Evolutionary conservation across 2,888 invertebrate genomes (phyloP).

Genomic region (Tryphoninae sp.): DNA sequence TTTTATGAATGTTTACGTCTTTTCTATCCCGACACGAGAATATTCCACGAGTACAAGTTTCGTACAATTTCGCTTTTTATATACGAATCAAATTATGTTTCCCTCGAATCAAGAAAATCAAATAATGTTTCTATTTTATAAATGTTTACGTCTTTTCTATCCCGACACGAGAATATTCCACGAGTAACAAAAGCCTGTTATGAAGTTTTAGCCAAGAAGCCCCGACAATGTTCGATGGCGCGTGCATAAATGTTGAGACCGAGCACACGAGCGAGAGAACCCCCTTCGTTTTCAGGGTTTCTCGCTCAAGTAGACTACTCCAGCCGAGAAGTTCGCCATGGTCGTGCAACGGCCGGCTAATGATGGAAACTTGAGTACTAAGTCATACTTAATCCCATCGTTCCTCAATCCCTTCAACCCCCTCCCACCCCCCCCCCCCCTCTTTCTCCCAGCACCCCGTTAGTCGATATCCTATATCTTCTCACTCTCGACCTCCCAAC

Average conservation of each 20-base stretch:
- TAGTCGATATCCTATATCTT: constrained; percentile 50
- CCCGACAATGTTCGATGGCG: constrained; percentile 72
- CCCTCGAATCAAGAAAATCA: not conserved
- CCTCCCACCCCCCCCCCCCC: not conserved
- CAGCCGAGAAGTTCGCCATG: constrained; percentile 56
- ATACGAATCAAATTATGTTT: constrained; percentile 22
- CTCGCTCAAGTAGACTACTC: constrained; percentile 24
- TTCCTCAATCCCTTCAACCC: constrained; percentile 58
- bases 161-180: constrained; percentile 45
- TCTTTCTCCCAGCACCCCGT: constrained; percentile 48
- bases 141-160: not conserved
- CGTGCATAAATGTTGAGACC: constrained; percentile 62
- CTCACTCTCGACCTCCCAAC: constrained; percentile 22
- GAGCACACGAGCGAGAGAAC: constrained; percentile 29
- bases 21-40: not conserved
- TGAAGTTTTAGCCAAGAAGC: constrained; percentile 66
- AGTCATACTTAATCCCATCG: constrained; percentile 78
- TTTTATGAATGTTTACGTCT: not conserved
- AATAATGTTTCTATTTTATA: too few relatives aligned
- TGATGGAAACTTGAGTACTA: constrained; percentile 79
- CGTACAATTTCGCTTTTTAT: too few relatives aligned
- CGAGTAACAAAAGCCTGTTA: constrained; percentile 38
- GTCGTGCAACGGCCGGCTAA: constrained; percentile 72
- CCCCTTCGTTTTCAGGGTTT: constrained; percentile 36
- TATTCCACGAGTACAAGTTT: constrained; percentile 51